Conservation (phyloP, 2,797 vertebrate genomes). For the Pteropus rufus region DNA sequence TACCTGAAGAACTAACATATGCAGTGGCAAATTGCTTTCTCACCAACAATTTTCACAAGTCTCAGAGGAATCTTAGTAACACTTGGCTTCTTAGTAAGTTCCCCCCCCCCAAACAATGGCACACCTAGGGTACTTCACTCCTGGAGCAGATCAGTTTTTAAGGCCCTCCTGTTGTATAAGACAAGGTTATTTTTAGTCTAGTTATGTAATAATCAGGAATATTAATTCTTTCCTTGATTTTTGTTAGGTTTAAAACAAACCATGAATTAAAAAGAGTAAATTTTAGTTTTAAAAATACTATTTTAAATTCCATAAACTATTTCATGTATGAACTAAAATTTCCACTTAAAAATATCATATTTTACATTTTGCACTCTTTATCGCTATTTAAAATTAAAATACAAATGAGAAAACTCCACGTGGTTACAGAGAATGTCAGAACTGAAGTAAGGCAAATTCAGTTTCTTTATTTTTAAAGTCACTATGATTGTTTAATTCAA, state of each 20-base stretch:
- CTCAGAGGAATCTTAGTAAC: conserved; percentile 18
- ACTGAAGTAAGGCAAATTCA: neutral
- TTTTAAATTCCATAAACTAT: conserved; percentile 7
- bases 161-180: neutral
- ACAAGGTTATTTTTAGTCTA: conserved; percentile 1
- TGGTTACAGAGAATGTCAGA: neutral
- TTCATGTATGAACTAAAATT: neutral
- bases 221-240: neutral
- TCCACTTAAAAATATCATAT: neutral
- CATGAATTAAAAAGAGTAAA: neutral
- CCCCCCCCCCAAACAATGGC: neutral
- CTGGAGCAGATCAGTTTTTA: neutral
- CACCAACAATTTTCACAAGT: conserved; percentile 9
- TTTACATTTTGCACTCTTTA: neutral
- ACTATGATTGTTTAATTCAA: neutral
- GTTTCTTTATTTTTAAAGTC: neutral
- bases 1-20: neutral
- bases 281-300: neutral
- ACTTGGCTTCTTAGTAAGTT: neutral
- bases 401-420: neutral
- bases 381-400: conserved; percentile 17
- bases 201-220: neutral
- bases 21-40: neutral
- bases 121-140: neutral
- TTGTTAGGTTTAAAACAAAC: conserved; percentile 31